A percentile compares a stretch with the other conserved stretches of the same genome.
These are phyloP conservation scores for Taphrorychus bicolor DNA, from an alignment of 2,888 invertebrate species.

Conservation along the genomic window DNA sequence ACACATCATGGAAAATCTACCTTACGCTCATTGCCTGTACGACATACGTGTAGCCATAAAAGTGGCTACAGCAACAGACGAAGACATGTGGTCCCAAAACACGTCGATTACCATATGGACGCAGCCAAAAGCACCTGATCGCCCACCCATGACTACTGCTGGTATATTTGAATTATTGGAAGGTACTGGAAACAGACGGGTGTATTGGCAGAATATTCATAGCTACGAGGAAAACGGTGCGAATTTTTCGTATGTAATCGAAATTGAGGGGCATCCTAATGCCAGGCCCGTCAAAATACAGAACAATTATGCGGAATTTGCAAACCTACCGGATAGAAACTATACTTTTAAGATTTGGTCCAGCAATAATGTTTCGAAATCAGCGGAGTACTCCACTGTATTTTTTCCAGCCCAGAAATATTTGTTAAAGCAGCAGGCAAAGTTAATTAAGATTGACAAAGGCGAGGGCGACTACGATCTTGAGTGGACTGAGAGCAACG, in stretches of 20 bases:
- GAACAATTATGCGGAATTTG: constrained; percentile 68
- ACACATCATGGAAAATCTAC: constrained; percentile 64
- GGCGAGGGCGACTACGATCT: constrained; percentile 75
- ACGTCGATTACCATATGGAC: constrained; percentile 69
- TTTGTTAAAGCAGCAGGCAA: constrained; percentile 41
- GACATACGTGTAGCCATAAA: constrained; percentile 75
- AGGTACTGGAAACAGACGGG: constrained; percentile 62
- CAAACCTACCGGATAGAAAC: constrained; percentile 59
- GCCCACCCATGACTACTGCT: constrained; percentile 72
- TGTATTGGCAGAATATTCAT: constrained; percentile 82
- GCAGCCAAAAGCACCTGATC: constrained; percentile 64
- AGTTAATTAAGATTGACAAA: constrained; percentile 66
- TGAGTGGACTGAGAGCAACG: constrained; percentile 71
- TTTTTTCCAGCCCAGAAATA: constrained; percentile 62
- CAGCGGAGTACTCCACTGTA: constrained; percentile 65
- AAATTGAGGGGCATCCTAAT: constrained; percentile 52
- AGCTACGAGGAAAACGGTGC: constrained; percentile 75
- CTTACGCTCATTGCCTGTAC: constrained; percentile 73
- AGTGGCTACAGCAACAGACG: constrained; percentile 63
- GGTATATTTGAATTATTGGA: constrained; percentile 73
- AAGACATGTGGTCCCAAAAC: constrained; percentile 75
- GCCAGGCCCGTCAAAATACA: constrained; percentile 41
- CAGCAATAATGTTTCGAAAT: constrained; percentile 67
- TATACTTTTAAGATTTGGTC: constrained; percentile 67
- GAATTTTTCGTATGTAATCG: constrained; percentile 74